Evolutionary conservation across 2,888 invertebrate species (phyloP), one percentile per base, ranked within the genome.

Genomic region (Drosophila paramelanica): DNA sequence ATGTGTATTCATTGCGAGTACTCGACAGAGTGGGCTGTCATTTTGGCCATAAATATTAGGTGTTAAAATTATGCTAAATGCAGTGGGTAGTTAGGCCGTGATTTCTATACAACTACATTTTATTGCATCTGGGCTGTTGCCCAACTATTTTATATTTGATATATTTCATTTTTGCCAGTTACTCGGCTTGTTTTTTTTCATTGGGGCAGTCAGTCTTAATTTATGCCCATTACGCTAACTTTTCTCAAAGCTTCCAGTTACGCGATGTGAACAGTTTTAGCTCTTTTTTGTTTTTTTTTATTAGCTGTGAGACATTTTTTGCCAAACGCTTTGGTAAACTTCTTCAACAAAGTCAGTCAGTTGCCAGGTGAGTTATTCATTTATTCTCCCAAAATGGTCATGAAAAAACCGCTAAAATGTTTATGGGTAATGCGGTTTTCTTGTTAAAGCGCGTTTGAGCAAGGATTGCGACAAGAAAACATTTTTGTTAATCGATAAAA

Each of bases 361-460:
- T 65, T 67, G 60, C 60, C 56, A 67, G 72, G 61, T 62, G 58
- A 64, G 65, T 70, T 83, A 87, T 80, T 77, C 77, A 80, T 67
- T 83, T 66, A 47, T 64, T 45, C 59, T 51, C 84, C 88, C 39
- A 76, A 85, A 74, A 81, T 87, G 84, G 84, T 73, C 67, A 74
- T 70, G 75, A 71, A 50, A 73, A 65, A 65, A 36, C 36, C 0
- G 53, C 62, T 68, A 59, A 58, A 47, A 56, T 74, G 67, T 61
- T 65, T 79, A 74, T 84, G 77, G 74, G 49, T 79, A 82, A 88
- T 86, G 83, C 57, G 71, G 58, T 79, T 88, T 79, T 83, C 77
- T 73, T 77, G 88, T 82, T 72, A 70, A 17, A 13, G 43, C 27
- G 46, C 55, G 55, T 42, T 72, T 42, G 46, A 42, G 45, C 60